A percentile compares a stretch with the other conserved stretches of the same genome.
These are phyloP conservation scores for Drosophila planitibia DNA, from an alignment of 2,888 invertebrate species.

Conservation along the genomic window DNA sequence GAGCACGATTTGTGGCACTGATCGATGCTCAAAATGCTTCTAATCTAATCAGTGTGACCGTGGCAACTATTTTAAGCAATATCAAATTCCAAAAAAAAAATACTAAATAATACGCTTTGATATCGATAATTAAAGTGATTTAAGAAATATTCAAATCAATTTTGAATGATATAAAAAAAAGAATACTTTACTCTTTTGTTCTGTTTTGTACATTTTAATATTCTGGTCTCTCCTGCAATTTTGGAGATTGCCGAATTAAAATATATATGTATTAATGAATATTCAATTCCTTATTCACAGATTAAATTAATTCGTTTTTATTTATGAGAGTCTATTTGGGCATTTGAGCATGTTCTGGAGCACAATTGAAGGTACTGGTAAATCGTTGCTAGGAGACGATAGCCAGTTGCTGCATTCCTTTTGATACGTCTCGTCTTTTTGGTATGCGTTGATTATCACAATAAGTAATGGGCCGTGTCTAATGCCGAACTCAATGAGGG, in stretches of 20 bases:
- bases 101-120: not conserved
- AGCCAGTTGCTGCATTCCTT: slow-evolving; percentile 27
- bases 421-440: slow-evolving; percentile 8
- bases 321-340: no score
- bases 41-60: slow-evolving; percentile 10
- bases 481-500: slow-evolving; percentile 40
- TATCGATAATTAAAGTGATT: slow-evolving; percentile 2
- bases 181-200: not conserved
- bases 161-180: not conserved
- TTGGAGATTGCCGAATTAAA: not conserved
- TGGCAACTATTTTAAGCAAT: not conserved
- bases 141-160: not conserved
- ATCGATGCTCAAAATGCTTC: not conserved
- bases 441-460: slow-evolving; percentile 10
- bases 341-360: not conserved
- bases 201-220: not conserved
- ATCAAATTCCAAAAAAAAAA: not conserved
- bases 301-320: not conserved
- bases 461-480: slow-evolving; percentile 45
- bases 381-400: slow-evolving; percentile 27
- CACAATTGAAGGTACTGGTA: not conserved
- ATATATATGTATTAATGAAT: not conserved
- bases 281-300: not conserved
- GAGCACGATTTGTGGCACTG: not conserved
- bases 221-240: not conserved